Evolutionary conservation across 1,140 invertebrate species (phyloP).

Genomic region (Hestina assimilis): DNA sequence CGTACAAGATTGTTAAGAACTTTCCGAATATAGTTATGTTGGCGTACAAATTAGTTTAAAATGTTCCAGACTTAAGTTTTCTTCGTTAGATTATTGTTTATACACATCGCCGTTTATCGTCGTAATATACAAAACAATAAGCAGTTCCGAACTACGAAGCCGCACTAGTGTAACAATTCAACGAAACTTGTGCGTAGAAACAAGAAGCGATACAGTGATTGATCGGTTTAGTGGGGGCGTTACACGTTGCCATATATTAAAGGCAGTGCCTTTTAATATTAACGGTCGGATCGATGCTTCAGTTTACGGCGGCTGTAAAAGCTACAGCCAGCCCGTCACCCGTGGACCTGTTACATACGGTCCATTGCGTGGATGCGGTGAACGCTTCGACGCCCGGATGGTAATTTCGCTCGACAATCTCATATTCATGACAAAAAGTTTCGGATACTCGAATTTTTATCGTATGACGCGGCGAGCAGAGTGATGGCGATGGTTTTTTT

Average conservation of each 20-base stretch:
- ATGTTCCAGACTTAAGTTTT: too few relatives aligned
- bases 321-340: constrained; percentile 43
- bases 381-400: constrained; percentile 39
- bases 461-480: not conserved
- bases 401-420: constrained; percentile 26
- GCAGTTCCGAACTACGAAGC: constrained; percentile 6
- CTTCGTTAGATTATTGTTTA: not conserved
- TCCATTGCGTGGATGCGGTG: constrained; percentile 41
- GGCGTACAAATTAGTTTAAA: too few relatives aligned
- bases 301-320: constrained; percentile 57
- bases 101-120: not conserved
- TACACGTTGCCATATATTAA: constrained; percentile 27
- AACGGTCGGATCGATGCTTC: constrained; percentile 43
- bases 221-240: constrained; percentile 23
- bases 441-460: not conserved
- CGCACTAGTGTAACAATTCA: constrained; percentile 1
- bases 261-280: constrained; percentile 43
- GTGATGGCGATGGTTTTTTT: too few relatives aligned
- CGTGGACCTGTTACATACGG: constrained; percentile 46
- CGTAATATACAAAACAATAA: constrained; percentile 1
- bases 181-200: constrained; percentile 17
- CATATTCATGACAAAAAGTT: constrained; percentile 9
- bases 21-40: too few relatives aligned
- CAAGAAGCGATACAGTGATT: constrained; percentile 29
- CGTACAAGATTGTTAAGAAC: too few relatives aligned